phyloP scores from a whole-genome alignment of 2,888 invertebrate genomes.

The Hecatera dysodea region DNA sequence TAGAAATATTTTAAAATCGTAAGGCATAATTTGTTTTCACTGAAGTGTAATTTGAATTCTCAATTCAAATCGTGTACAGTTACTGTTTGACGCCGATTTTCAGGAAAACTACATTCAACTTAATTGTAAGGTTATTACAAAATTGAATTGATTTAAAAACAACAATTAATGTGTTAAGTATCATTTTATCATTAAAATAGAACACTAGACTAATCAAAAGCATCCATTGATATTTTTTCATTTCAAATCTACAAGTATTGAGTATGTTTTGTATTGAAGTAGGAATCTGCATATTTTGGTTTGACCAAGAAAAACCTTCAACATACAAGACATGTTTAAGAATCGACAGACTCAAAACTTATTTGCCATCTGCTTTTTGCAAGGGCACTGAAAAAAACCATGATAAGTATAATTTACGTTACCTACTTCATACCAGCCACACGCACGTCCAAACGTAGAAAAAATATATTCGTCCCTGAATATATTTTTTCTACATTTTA shows the following conservation, averaged over 20 bases:
- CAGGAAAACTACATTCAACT: conserved; percentile 8
- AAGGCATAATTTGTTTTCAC: conserved; percentile 24
- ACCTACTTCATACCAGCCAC: conserved; percentile 21
- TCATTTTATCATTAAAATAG: neutral
- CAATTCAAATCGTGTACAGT: conserved; percentile 42
- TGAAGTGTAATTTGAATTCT: conserved; percentile 44
- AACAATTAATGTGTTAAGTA: neutral
- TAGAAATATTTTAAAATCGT: conserved; percentile 23
- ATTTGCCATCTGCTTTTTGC: neutral
- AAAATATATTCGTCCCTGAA: conserved; percentile 35
- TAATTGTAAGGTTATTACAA: neutral
- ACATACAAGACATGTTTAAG: neutral
- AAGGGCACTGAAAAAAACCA: conserved; percentile 17
- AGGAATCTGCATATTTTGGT: too few relatives aligned
- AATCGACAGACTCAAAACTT: neutral
- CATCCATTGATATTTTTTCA: neutral
- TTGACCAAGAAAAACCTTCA: neutral
- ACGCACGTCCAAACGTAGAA: conserved; percentile 37
- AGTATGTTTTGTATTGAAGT: too few relatives aligned
- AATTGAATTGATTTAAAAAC: neutral
- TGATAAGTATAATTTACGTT: conserved; percentile 43
- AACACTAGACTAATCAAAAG: neutral
- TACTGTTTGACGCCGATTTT: conserved; percentile 27
- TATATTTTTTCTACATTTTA: too few relatives aligned
- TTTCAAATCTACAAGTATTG: too few relatives aligned